Percentiles rank a stretch among this genome's conserved stretches.
phyloP scores from a whole-genome alignment of 2,113 vertebrate genomes.

The Sander lucioperca region DNA sequence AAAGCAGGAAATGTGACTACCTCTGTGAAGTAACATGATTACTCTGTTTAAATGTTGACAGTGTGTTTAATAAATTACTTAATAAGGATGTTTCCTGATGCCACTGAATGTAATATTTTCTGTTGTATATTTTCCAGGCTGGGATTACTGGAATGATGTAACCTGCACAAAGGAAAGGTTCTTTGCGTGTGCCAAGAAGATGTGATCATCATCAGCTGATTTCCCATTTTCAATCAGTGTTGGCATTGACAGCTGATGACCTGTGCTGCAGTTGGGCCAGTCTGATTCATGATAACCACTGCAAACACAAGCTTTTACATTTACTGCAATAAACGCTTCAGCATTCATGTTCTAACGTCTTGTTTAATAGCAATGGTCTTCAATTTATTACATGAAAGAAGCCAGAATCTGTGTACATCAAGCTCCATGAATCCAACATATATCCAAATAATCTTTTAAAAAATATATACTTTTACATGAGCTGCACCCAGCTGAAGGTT shows the following conservation, averaged over 20 bases:
- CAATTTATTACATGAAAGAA: too few species aligned
- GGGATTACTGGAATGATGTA: too few species aligned
- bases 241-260: neutral
- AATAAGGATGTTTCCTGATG: neutral
- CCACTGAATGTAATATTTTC: neutral
- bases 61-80: neutral
- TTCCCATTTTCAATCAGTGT: neutral
- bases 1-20: neutral
- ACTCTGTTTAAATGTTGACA: neutral
- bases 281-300: neutral
- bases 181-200: neutral
- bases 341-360: neutral
- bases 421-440: too few species aligned
- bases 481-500: too few species aligned
- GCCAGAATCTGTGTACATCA: too few species aligned
- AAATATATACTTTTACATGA: too few species aligned
- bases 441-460: too few species aligned
- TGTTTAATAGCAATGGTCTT: neutral
- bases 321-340: neutral
- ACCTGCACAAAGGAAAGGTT: rapidly evolving
- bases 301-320: neutral
- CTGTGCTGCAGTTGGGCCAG: neutral
- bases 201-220: neutral
- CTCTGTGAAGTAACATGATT: neutral
- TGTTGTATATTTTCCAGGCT: neutral